Percentiles rank a stretch among this genome's conserved stretches.
Evolutionary conservation across 2,113 vertebrate genomes (phyloP).

Genomic region (Vimba vimba): DNA sequence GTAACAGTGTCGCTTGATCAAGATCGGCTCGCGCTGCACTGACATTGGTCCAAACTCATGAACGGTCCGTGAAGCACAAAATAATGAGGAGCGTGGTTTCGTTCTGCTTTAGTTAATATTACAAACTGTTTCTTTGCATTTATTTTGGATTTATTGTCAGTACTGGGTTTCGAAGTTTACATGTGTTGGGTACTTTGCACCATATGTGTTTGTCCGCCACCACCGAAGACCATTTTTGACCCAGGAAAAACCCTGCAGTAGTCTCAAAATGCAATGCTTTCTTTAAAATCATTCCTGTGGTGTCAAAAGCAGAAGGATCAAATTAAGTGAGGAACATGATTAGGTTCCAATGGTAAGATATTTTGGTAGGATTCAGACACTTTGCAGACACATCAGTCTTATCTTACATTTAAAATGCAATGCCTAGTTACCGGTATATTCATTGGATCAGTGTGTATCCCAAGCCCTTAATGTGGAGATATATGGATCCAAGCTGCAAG

Average conservation of each 20-base stretch:
- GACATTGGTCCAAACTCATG: too few relatives aligned
- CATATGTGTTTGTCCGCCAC: too few relatives aligned
- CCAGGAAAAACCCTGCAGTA: neutral
- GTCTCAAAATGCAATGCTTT: neutral
- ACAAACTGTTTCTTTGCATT: too few relatives aligned
- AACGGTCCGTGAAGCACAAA: too few relatives aligned
- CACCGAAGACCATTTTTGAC: too few relatives aligned
- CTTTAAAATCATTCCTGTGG: neutral
- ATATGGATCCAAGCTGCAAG: neutral
- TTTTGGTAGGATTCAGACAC: neutral
- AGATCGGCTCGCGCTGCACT: too few relatives aligned
- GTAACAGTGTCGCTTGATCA: too few relatives aligned
- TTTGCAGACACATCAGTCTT: neutral
- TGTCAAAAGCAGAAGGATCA: neutral
- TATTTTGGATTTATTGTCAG: too few relatives aligned
- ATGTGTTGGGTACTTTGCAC: too few relatives aligned
- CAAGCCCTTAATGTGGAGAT: neutral
- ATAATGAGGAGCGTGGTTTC: too few relatives aligned
- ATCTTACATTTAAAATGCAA: neutral
- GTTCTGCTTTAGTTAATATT: too few relatives aligned
- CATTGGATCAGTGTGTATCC: neutral
- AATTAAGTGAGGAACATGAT: neutral
- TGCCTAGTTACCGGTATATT: neutral
- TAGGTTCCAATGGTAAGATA: neutral
- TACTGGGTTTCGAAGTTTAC: too few relatives aligned